phyloP scores from a whole-genome alignment of 2,888 invertebrate genomes.

The Drosophila meridiana region DNA sequence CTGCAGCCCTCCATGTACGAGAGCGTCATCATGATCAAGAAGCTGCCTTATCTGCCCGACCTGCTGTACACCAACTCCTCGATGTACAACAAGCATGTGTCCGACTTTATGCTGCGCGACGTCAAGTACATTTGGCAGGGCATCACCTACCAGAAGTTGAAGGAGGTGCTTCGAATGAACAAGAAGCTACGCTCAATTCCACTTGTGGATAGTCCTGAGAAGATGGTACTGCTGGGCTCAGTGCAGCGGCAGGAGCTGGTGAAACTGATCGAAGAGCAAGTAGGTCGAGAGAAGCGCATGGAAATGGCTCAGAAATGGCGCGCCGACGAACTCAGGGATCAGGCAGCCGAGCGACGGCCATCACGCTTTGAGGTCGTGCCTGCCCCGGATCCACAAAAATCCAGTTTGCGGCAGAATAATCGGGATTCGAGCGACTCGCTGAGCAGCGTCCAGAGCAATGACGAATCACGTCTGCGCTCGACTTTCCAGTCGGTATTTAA shows the following conservation, averaged over 20 bases:
- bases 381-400: slow-evolving; percentile 94
- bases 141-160: slow-evolving; percentile 95
- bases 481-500: slow-evolving; percentile 96
- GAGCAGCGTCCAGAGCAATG: slow-evolving; percentile 89
- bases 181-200: slow-evolving; percentile 92
- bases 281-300: slow-evolving; percentile 91
- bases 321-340: slow-evolving; percentile 86
- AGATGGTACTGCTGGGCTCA: slow-evolving; percentile 97
- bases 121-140: slow-evolving; percentile 95
- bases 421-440: slow-evolving; percentile 86
- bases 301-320: slow-evolving; percentile 91
- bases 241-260: slow-evolving; percentile 96
- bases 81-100: slow-evolving; percentile 97
- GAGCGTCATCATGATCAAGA: slow-evolving; percentile 98
- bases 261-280: slow-evolving; percentile 93
- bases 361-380: slow-evolving; percentile 91
- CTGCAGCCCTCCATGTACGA: slow-evolving; percentile 99
- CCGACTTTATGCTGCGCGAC: slow-evolving; percentile 97
- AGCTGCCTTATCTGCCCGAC: slow-evolving; percentile 98
- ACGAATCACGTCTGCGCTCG: slow-evolving; percentile 93
- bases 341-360: slow-evolving; percentile 89
- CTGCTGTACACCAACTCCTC: slow-evolving; percentile 94
- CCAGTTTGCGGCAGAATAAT: slow-evolving; percentile 95
- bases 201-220: slow-evolving; percentile 95
- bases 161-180: slow-evolving; percentile 91